phyloP scores from a whole-genome alignment of 1,140 invertebrate genomes.

The Ips nitidus region DNA sequence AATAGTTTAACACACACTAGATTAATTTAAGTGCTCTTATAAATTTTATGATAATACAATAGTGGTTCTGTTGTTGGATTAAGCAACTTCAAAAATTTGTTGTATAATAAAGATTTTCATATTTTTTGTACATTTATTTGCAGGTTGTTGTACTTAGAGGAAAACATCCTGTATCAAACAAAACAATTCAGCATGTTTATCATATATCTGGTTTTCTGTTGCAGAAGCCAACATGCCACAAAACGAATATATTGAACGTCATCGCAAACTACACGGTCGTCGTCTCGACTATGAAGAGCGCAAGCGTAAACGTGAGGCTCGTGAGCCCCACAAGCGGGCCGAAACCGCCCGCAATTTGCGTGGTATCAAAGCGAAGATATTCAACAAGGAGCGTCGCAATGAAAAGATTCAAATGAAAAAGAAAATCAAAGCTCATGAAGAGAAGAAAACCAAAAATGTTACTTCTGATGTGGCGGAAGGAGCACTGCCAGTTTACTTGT shows the following conservation, averaged over 20 bases:
- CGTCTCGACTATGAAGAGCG: slow-evolving; percentile 97
- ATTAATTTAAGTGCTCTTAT: not conserved
- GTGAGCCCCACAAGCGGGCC: slow-evolving; percentile 86
- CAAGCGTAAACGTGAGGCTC: slow-evolving; percentile 93
- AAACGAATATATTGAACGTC: slow-evolving; percentile 99
- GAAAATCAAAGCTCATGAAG: slow-evolving; percentile 91
- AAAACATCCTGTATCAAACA: not conserved
- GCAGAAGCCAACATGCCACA: slow-evolving; percentile 81
- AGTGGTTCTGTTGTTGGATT: not conserved
- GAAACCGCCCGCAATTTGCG: slow-evolving; percentile 89
- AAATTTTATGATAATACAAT: no score
- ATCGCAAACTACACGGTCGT: slow-evolving; percentile 93
- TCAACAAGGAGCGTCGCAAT: slow-evolving; percentile 93
- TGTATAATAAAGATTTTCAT: not conserved
- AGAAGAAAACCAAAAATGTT: slow-evolving; percentile 81
- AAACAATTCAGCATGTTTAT: no score
- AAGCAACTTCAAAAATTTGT: not conserved
- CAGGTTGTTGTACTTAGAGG: not conserved
- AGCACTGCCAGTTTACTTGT: slow-evolving; percentile 92
- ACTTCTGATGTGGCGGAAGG: slow-evolving; percentile 84
- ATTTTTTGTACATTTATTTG: not conserved
- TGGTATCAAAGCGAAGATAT: slow-evolving; percentile 97
- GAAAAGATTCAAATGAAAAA: slow-evolving; percentile 99
- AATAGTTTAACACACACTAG: no score
- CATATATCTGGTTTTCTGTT: not conserved